Evolutionary conservation across 2,113 vertebrate genomes (phyloP).

Genomic region (Gobio gobio): DNA sequence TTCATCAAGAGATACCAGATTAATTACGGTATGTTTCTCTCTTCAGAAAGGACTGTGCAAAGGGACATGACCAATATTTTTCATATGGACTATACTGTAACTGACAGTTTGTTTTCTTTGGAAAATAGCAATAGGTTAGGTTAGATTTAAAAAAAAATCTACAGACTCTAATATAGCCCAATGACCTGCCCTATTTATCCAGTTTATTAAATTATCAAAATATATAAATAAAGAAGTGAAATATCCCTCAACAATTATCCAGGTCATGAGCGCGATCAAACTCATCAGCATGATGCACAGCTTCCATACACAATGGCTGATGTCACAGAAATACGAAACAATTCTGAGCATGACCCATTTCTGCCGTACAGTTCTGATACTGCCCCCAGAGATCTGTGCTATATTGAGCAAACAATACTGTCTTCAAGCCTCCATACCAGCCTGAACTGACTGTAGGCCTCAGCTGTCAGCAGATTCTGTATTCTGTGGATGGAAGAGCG

Average conservation of each 20-base stretch:
- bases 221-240: neutral
- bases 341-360: constrained; percentile 66
- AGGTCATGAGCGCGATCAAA: neutral
- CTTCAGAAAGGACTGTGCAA: neutral
- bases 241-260: neutral
- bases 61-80: constrained; percentile 4
- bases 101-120: neutral
- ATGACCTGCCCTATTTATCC: neutral
- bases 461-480: neutral
- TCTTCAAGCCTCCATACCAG: constrained; percentile 18
- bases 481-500: neutral
- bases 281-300: constrained; percentile 2
- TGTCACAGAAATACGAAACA: constrained; percentile 51
- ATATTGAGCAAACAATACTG: constrained; percentile 54
- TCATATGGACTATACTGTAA: neutral
- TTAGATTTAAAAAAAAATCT: too few relatives aligned
- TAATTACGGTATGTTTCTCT: neutral
- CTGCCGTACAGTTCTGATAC: constrained; percentile 46
- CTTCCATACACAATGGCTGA: constrained; percentile 43
- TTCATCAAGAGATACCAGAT: neutral
- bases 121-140: neutral
- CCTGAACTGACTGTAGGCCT: constrained; percentile 12
- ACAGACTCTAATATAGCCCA: neutral
- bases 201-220: neutral
- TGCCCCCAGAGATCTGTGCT: constrained; percentile 50